Evolutionary conservation across 1,140 invertebrate species (phyloP), one percentile per base, ranked within the genome.

Genomic region (Drosophila sulfurigaster): DNA sequence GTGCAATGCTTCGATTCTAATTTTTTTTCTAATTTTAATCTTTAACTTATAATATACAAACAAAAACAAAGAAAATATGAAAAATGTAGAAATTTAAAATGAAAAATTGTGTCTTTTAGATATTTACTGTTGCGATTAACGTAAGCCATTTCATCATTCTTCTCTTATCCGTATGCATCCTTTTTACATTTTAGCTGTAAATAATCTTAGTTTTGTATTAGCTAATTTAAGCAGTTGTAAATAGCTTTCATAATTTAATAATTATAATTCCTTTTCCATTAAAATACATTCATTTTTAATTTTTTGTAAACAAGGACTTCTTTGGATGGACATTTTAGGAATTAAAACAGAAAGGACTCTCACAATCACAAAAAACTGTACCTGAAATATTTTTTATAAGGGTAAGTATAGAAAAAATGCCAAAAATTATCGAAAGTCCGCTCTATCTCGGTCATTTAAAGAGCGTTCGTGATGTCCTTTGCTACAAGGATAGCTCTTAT

Each of bases 241-340:
- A 63, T 51, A 75, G 67, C 56, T 76, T 76, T 64, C 32, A 46
- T 76, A 59, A 52, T 60, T 72, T 66, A 76, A 72, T 75, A 59
- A 64, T 59, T 72, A 43, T 75, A 35, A 41, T 15, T 54, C 32
- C 48, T 43, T 62, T 63, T 70, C 35, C 48, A 46, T 62, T 57
- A 25, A 75, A 63, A 63, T 49, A 75, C 11, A 63, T 60, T 51
- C 7, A 16, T 38, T 57, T 57, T 41, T 57, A 54, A 35, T 51
- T 25, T 25, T 25, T 25, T 25, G 20, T 25, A 25, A 25, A 25
- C 20, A 25, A 3, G 20, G 20, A 25, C 20, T 25, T 25, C 4
- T 25, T 25, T 25, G 16, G 16, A 20, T 20, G 3, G 20, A 20
- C 20, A 3, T 20, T 20, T 20, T 20, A 20, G 20, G 3, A 20